Conservation (phyloP, 2,113 vertebrate genomes). For the Eulemur macaco region DNA sequence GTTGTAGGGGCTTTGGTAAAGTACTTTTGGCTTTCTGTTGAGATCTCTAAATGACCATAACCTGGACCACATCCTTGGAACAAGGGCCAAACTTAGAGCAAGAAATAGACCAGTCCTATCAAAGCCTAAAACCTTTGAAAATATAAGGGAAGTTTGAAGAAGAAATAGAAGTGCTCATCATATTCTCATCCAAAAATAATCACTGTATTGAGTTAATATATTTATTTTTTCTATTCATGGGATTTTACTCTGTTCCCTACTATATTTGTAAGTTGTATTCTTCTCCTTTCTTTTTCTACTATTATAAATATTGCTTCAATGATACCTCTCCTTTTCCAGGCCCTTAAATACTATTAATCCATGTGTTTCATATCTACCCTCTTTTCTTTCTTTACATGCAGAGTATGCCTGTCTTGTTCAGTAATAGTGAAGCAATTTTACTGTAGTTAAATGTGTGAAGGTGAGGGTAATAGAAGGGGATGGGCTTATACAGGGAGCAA, state of each 20-base stretch:
- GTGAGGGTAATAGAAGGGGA: not conserved
- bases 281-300: not conserved
- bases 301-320: not conserved
- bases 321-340: not conserved
- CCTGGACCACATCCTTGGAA: not conserved
- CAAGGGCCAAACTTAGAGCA: not conserved
- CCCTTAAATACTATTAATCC: not conserved
- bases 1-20: not conserved
- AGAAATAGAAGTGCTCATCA: not conserved
- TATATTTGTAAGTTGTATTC: not conserved
- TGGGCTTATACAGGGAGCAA: not conserved
- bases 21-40: not conserved
- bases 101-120: not conserved
- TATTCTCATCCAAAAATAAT: not conserved
- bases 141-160: not conserved
- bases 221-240: not conserved
- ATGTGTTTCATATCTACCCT: not conserved
- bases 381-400: not conserved
- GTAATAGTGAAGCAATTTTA: not conserved
- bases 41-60: not conserved
- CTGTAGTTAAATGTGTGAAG: not conserved
- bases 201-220: not conserved
- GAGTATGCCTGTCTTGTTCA: not conserved
- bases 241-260: not conserved
- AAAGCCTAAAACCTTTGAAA: not conserved